phyloP scores from a whole-genome alignment of 35 echinoderm and acorn worm species.

The Apostichopus japonicus region DNA sequence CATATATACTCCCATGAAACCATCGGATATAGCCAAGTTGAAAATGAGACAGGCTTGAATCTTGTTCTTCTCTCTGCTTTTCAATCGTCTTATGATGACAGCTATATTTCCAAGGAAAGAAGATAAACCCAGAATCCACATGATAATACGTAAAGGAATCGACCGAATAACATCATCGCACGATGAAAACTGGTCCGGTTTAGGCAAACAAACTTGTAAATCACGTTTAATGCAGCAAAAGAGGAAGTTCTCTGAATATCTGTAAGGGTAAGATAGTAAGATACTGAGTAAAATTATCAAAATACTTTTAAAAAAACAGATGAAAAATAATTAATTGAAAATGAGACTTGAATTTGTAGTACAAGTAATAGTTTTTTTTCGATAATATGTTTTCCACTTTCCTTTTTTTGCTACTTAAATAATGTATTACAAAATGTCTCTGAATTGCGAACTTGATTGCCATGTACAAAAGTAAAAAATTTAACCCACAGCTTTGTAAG shows the following conservation, averaged over 20 bases:
- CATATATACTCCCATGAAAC: slow-evolving; percentile 96
- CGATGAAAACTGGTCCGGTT: slow-evolving; percentile 85
- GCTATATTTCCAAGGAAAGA: slow-evolving; percentile 86
- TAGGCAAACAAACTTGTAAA: slow-evolving; percentile 66
- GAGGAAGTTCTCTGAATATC: slow-evolving; percentile 79
- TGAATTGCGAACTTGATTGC: background rate
- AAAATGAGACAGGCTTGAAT: slow-evolving; percentile 83
- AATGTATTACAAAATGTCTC: background rate
- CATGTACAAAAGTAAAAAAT: background rate
- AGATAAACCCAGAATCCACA: slow-evolving; percentile 89
- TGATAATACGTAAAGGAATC: slow-evolving; percentile 60
- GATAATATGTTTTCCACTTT: background rate
- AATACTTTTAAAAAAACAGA: background rate
- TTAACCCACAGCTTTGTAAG: background rate
- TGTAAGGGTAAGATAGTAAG: slow-evolving; percentile 8
- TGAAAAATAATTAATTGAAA: background rate
- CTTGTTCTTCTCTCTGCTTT: slow-evolving; percentile 45
- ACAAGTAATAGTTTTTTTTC: background rate
- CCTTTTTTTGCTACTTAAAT: too few species aligned
- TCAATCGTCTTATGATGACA: slow-evolving; percentile 70
- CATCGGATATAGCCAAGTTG: slow-evolving; percentile 85
- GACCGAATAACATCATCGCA: slow-evolving; percentile 82
- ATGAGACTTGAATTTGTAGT: background rate
- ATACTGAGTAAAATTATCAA: too few species aligned
- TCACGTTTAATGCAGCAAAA: slow-evolving; percentile 82